These are phyloP conservation scores for Plodia interpunctella DNA, from an alignment of 1,140 invertebrate genomes.

Conservation along the genomic window DNA sequence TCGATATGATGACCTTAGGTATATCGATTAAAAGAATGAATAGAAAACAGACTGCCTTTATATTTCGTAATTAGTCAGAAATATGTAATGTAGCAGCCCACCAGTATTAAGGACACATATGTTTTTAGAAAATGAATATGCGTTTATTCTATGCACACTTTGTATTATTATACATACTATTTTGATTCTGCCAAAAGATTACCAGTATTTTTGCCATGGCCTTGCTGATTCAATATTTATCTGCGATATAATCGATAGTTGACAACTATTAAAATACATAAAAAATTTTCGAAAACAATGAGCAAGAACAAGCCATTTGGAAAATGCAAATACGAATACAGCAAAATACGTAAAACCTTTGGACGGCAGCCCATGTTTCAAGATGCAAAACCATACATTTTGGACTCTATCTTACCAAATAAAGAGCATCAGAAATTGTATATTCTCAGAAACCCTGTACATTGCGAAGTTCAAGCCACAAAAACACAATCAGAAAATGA, in stretches of 20 bases:
- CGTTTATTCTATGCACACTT: too few species aligned
- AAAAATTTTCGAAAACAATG: background rate
- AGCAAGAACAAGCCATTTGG: background rate
- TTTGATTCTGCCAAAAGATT: too few species aligned
- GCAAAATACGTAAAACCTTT: conserved; percentile 50
- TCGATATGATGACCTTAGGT: too few species aligned
- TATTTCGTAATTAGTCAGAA: too few species aligned
- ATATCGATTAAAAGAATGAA: too few species aligned
- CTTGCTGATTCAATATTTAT: conserved; percentile 40
- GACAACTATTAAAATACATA: background rate
- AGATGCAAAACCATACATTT: conserved; percentile 44
- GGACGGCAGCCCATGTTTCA: conserved; percentile 59
- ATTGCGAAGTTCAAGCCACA: conserved; percentile 50
- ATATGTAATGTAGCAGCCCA: conserved; percentile 9
- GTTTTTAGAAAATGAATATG: conserved; percentile 27
- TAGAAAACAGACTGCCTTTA: too few species aligned
- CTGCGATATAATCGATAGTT: conserved; percentile 19
- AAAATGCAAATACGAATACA: conserved; percentile 50
- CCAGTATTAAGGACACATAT: conserved; percentile 54
- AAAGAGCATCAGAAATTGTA: conserved; percentile 48
- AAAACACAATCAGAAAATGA: conserved; percentile 54
- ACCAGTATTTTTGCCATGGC: conserved; percentile 30
- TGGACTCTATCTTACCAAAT: conserved; percentile 56
- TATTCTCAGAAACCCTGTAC: conserved; percentile 57
- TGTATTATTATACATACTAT: conserved; percentile 31